Conservation (phyloP, 2,888 invertebrate genomes). For the Slavum lentiscoides region DNA sequence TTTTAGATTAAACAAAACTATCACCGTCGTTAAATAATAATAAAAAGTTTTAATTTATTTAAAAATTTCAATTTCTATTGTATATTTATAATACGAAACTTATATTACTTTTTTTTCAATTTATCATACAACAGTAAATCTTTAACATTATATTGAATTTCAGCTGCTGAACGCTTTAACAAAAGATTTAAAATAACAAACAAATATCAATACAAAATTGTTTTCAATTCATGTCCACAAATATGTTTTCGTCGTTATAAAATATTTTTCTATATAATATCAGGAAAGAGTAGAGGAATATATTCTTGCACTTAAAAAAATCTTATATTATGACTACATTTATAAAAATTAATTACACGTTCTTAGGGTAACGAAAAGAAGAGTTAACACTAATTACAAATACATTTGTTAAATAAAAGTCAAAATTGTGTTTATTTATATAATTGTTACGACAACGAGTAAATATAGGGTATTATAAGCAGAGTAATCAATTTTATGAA, state of each 20-base stretch:
- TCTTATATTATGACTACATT: too few species aligned
- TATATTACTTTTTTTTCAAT: slow-evolving; percentile 7
- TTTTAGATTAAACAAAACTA: slow-evolving; percentile 22
- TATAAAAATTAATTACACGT: too few species aligned
- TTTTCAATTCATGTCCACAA: too few species aligned
- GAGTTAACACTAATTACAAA: too few species aligned
- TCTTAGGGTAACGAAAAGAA: too few species aligned
- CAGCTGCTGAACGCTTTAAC: not conserved
- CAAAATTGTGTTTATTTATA: too few species aligned
- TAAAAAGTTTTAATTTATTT: slow-evolving; percentile 31
- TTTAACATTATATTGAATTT: slow-evolving; percentile 2
- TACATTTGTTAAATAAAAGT: too few species aligned
- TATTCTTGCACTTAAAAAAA: too few species aligned
- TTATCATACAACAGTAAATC: slow-evolving; percentile 7
- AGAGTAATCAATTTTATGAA: too few species aligned
- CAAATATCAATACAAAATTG: not conserved
- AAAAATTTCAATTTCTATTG: slow-evolving; percentile 18
- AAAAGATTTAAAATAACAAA: not conserved
- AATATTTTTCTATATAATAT: not conserved
- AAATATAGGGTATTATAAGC: too few species aligned
- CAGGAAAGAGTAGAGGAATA: too few species aligned
- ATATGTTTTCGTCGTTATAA: not conserved
- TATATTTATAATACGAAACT: not conserved
- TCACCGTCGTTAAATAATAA: slow-evolving; percentile 17
- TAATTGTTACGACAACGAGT: too few species aligned